Conservation (phyloP, 2,797 vertebrate species). For the Linurgus olivaceus region DNA sequence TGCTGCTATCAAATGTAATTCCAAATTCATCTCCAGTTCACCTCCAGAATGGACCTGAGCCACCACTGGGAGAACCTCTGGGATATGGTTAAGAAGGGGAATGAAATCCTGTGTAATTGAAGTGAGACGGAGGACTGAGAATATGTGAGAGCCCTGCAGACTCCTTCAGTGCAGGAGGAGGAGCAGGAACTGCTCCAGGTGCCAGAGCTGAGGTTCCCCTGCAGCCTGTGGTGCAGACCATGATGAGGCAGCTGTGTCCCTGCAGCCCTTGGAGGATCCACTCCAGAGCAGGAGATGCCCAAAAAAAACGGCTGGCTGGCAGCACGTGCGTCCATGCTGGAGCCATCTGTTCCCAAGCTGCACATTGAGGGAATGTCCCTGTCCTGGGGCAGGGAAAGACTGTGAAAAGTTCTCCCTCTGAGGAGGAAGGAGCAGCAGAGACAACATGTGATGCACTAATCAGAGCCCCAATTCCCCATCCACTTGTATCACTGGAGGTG, state of each 20-base stretch:
- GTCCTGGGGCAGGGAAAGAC: neutral
- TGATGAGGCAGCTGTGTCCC: neutral
- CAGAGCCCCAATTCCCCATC: rapidly evolving
- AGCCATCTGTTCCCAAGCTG: rapidly evolving
- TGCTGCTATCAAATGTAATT: neutral
- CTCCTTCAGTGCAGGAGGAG: neutral
- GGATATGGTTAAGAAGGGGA: rapidly evolving
- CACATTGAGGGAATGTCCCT: neutral
- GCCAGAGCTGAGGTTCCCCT: neutral
- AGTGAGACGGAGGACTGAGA: neutral
- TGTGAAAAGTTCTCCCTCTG: neutral
- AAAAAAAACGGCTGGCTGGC: neutral
- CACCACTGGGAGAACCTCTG: neutral
- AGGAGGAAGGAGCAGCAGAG: neutral
- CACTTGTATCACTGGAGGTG: rapidly evolving
- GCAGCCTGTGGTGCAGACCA: neutral
- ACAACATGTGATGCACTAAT: too few relatives aligned
- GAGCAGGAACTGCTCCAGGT: neutral
- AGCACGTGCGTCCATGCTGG: neutral
- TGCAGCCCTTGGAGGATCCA: neutral
- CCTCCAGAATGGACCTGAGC: rapidly evolving
- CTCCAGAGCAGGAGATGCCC: neutral
- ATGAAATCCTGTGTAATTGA: neutral
- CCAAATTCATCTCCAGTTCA: neutral
- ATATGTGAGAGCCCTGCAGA: neutral